phyloP scores from a whole-genome alignment of 2,113 vertebrate species.

The Hystrix brachyura region DNA sequence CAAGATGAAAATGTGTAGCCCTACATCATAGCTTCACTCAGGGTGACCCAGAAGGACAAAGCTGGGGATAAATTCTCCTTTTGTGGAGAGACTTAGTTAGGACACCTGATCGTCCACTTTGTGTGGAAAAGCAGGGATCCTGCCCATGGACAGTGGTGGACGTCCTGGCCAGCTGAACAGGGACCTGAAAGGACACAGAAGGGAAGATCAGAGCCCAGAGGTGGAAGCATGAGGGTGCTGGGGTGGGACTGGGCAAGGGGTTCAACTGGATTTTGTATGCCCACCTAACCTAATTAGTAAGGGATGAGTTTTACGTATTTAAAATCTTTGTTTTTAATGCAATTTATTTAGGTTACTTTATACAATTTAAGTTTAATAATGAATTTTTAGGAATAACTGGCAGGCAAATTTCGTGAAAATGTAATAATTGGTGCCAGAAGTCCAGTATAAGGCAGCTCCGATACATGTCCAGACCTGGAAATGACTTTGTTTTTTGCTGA shows the following conservation, averaged over 20 bases:
- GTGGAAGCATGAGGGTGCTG: accelerated
- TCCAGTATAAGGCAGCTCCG: accelerated
- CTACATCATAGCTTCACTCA: not conserved
- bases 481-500: not conserved
- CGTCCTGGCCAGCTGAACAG: not conserved
- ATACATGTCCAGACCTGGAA: not conserved
- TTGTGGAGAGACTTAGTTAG: not conserved
- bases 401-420: not conserved
- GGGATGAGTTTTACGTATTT: not conserved
- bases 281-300: not conserved
- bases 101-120: not conserved
- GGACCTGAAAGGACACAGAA: not conserved
- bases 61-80: not conserved
- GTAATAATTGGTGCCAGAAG: not conserved
- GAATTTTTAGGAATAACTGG: not conserved
- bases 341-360: not conserved
- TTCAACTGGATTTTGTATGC: not conserved
- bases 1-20: not conserved
- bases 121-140: not conserved
- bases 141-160: not conserved
- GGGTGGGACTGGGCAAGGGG: accelerated
- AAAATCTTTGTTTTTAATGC: not conserved
- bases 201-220: not conserved
- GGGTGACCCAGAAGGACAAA: not conserved
- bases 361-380: not conserved